A percentile compares a stretch with the other conserved stretches of the same genome.
These are phyloP conservation scores for Pempheris klunzingeri DNA, from an alignment of 2,797 vertebrate genomes.

Conservation along the genomic window DNA sequence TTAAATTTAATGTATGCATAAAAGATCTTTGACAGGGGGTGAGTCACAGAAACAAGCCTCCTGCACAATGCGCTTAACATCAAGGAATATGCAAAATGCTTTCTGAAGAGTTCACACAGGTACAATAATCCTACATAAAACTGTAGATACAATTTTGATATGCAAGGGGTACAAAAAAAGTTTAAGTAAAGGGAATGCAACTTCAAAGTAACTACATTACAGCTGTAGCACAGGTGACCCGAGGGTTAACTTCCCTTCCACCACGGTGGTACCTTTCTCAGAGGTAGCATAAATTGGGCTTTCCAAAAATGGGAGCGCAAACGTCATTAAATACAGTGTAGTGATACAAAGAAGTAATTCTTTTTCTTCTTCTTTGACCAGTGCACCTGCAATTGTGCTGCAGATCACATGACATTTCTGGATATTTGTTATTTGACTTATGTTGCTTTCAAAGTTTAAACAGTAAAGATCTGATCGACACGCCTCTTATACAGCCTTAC, in stretches of 20 bases:
- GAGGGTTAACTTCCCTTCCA: not conserved
- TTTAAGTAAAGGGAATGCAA: not conserved
- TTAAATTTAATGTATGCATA: not conserved
- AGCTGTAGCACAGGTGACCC: not conserved
- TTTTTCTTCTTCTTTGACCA: not conserved
- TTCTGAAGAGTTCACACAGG: constrained; percentile 32
- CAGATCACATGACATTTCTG: not conserved
- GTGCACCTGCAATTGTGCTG: not conserved
- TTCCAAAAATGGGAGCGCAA: not conserved
- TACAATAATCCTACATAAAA: constrained; percentile 48
- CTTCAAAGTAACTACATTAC: not conserved
- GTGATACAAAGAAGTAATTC: not conserved
- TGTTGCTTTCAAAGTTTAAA: not conserved
- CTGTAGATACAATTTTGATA: not conserved
- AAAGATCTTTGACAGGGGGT: not conserved
- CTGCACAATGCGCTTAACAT: constrained; percentile 20
- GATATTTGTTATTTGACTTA: not conserved
- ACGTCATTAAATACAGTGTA: not conserved
- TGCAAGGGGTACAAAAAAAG: not conserved
- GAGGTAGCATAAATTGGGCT: not conserved
- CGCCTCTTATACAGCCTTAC: not conserved
- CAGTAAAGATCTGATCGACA: not conserved
- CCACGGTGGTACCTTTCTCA: not conserved
- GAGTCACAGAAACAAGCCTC: constrained; percentile 14
- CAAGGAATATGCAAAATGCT: constrained; percentile 55